Evolutionary conservation across 2,113 vertebrate genomes (phyloP), one percentile per base, ranked within the genome.

Genomic region (Oryzias woworae): DNA sequence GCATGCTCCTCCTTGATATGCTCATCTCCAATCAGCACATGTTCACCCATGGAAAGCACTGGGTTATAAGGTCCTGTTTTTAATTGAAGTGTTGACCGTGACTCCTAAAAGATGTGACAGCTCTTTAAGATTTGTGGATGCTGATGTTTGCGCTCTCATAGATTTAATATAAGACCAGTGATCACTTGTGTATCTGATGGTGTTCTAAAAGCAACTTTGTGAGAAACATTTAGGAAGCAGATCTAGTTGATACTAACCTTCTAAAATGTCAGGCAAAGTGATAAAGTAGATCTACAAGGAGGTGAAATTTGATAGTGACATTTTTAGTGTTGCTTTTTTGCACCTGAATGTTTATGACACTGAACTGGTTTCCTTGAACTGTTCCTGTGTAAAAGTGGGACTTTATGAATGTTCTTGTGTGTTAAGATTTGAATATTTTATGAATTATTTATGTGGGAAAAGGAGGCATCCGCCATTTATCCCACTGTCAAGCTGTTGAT

Each of bases 1-100:
- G 75, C 58, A 68, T 64, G 66, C 69, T 59, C 47, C 47, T 56
- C 15, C n/a, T n/a, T 20, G 68, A 77, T 78, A 81, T 69, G 59
- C 66, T 51, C 26, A 66, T 24, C 60, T 16, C 44, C 28, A 46
- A 48, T 49, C 28, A 36, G 58, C 73, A 51, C 64, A 69, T 73
- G 77, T 24, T 71, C 51, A 14, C 50, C 65, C 26, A 22, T 5
- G 74, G 82, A 83, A 86, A 85, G 69, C 71, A 66, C 58, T 45
- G 31, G 71, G 77, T 70, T 64, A 69, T 75, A 77, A 59, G 60
- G 64, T 69, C 58, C 58, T 13, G 43, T 54, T 64, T 41, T 75
- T 85, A 64, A 83, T 80, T 69, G 67, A 70, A 31, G 41, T 53
- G 82, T 73, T 79, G 58, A 58, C 57, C 41, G 58, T 42, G 24